phyloP scores from a whole-genome alignment of 2,797 vertebrate species.

The Clarias laeviceps region DNA sequence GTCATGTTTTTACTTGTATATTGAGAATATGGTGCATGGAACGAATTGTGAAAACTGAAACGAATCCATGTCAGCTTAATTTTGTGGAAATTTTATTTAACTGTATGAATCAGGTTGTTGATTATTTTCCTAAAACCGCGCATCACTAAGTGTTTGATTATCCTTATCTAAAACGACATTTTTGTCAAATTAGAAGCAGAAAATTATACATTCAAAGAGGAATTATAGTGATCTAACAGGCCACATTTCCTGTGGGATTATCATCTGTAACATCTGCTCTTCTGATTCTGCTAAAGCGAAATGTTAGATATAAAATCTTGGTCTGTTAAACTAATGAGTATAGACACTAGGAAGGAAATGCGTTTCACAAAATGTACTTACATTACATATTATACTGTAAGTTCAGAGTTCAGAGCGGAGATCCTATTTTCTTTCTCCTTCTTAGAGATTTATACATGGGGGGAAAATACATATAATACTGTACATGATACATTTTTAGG shows the following conservation, averaged over 20 bases:
- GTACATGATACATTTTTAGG: not conserved
- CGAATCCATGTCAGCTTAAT: not conserved
- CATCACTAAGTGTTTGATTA: not conserved
- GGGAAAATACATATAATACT: not conserved
- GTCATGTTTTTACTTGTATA: not conserved
- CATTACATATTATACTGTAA: not conserved
- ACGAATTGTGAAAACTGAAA: not conserved
- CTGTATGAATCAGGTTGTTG: too few species aligned
- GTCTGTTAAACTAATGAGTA: conserved; percentile 4
- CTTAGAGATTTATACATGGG: not conserved
- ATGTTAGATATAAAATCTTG: conserved; percentile 26
- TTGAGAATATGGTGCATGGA: not conserved
- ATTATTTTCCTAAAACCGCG: not conserved
- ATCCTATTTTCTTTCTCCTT: too few species aligned
- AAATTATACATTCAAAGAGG: not conserved
- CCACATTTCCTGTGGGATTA: conserved; percentile 15
- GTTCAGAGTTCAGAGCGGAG: not conserved
- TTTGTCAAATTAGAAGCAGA: not conserved
- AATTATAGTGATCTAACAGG: conserved; percentile 8
- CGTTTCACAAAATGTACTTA: not conserved
- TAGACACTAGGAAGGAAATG: not conserved
- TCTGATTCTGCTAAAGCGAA: not conserved
- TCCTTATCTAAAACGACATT: not conserved
- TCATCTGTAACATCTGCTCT: conserved; percentile 44
- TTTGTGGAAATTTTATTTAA: not conserved